A percentile compares a stretch with the other conserved stretches of the same genome.
These are phyloP conservation scores for Cephus rjabovi DNA, from an alignment of 2,888 invertebrate species.

Conservation along the genomic window DNA sequence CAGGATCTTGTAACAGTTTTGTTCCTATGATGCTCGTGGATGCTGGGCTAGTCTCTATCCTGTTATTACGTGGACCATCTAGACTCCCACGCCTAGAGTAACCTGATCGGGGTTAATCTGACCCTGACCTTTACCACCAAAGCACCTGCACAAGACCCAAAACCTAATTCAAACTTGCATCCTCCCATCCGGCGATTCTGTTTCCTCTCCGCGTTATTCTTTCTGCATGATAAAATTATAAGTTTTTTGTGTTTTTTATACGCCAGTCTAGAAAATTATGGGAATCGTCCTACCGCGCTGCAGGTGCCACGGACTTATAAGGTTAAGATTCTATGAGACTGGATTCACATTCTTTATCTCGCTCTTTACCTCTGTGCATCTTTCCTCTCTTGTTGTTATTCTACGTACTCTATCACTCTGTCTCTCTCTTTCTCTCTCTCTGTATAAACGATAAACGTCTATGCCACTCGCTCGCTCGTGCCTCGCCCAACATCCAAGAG, in stretches of 20 bases:
- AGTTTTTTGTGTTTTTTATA: background rate
- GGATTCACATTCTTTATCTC: constrained; percentile 29
- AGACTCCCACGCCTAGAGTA: constrained; percentile 65
- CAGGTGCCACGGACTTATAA: constrained; percentile 59
- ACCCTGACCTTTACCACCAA: constrained; percentile 59
- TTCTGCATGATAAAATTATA: background rate
- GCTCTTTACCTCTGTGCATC: background rate
- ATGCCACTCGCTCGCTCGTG: constrained; percentile 35
- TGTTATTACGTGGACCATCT: constrained; percentile 60
- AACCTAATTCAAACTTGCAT: constrained; percentile 33
- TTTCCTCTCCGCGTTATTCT: constrained; percentile 23
- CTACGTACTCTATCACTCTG: constrained; percentile 25
- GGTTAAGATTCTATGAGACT: constrained; percentile 57
- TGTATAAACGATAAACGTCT: constrained; percentile 12
- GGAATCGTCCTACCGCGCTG: constrained; percentile 49
- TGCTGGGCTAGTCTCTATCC: constrained; percentile 37
- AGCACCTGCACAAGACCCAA: constrained; percentile 31
- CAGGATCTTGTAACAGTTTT: constrained; percentile 13
- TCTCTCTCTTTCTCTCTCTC: constrained; percentile 25
- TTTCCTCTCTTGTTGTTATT: background rate
- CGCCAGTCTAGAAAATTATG: constrained; percentile 29
- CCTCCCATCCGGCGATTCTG: constrained; percentile 36
- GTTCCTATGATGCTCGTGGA: background rate
- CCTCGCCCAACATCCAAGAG: constrained; percentile 46
- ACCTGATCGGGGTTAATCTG: constrained; percentile 66